Percentiles rank a stretch among this genome's conserved stretches.
These are phyloP conservation scores for Orchestia grillus DNA, from an alignment of 1,140 invertebrate genomes.

Conservation along the genomic window DNA sequence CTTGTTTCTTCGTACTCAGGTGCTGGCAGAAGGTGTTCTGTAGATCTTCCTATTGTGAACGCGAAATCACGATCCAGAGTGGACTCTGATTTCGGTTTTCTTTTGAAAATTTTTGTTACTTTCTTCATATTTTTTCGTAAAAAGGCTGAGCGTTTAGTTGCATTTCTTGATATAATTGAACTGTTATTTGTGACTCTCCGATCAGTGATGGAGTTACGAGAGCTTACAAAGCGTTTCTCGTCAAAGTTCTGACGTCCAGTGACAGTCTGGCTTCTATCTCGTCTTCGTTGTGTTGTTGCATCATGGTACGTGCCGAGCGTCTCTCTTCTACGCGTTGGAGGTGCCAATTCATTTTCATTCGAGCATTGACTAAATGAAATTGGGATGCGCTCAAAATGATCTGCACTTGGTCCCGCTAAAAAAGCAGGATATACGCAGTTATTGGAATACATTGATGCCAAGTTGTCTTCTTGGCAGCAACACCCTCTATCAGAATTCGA, in stretches of 20 bases:
- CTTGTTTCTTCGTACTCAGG: not conserved
- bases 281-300: not conserved
- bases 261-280: not conserved
- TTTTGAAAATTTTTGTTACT: not conserved
- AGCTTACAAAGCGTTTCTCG: not conserved
- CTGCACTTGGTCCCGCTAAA: not conserved
- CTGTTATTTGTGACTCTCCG: not conserved
- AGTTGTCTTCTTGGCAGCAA: too few species aligned
- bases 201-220: not conserved
- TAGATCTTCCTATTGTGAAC: not conserved
- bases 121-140: not conserved
- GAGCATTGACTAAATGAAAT: not conserved
- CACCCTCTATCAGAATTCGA: too few species aligned
- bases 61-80: not conserved
- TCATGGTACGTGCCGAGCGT: not conserved
- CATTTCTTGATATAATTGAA: not conserved
- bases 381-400: not conserved
- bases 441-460: too few species aligned
- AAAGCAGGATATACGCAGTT: too few species aligned
- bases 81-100: not conserved
- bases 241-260: not conserved
- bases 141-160: not conserved
- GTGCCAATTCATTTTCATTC: not conserved
- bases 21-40: not conserved
- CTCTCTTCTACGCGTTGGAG: not conserved